Conservation (phyloP, 2,113 vertebrate genomes). For the Rhinopithecus roxellana region DNA sequence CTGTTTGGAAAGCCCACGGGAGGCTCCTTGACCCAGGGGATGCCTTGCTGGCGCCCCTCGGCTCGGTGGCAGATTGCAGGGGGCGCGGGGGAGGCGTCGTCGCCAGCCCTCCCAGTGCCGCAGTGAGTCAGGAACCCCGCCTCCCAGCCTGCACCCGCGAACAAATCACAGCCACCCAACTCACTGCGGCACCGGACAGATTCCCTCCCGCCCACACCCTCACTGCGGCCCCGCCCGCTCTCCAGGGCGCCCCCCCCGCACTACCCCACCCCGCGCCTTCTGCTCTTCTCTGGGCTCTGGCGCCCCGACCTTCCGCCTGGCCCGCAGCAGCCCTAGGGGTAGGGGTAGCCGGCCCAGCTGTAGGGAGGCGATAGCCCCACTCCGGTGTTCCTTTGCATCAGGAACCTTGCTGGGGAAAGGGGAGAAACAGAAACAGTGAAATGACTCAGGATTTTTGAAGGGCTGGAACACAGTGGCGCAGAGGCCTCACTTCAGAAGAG, state of each 20-base stretch:
- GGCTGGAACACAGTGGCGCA: background rate
- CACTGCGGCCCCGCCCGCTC: background rate
- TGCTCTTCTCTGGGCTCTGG: background rate
- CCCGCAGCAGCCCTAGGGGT: background rate
- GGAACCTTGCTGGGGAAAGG: background rate
- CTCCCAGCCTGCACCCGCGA: background rate
- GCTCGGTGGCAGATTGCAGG: background rate
- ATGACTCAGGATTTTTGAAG: slow-evolving; percentile 61
- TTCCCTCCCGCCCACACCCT: background rate
- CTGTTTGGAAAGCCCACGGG: background rate
- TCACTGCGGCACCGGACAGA: background rate
- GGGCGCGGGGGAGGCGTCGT: background rate
- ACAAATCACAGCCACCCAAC: background rate
- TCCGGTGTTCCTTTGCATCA: background rate
- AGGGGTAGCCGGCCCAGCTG: background rate
- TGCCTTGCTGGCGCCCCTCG: background rate
- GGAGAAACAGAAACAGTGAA: background rate
- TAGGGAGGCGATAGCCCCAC: no score
- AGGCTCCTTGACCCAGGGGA: slow-evolving; percentile 23
- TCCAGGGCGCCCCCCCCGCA: background rate
- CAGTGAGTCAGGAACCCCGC: slow-evolving; percentile 63
- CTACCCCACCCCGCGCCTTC: background rate
- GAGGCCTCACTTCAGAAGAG: background rate
- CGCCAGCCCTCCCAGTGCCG: background rate
- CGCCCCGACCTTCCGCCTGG: background rate